These are phyloP conservation scores for Spheniscus humboldti DNA, from an alignment of 2,797 vertebrate genomes.

Conservation along the genomic window DNA sequence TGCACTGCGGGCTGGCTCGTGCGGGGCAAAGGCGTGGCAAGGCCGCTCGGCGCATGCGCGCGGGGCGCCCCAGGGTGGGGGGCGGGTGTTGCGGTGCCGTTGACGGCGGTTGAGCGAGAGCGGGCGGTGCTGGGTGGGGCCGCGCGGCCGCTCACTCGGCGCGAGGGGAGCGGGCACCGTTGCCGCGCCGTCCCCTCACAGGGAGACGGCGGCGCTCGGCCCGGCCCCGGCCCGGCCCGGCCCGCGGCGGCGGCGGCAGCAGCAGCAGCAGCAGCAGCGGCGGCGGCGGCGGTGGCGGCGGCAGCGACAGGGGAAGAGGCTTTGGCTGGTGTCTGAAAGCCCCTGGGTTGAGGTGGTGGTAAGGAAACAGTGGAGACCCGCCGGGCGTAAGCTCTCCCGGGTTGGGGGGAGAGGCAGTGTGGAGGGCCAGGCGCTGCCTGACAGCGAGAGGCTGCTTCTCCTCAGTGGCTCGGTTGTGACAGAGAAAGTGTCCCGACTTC, in stretches of 20 bases:
- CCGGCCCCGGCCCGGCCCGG: neutral
- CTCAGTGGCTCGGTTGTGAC: neutral
- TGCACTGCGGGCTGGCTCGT: neutral
- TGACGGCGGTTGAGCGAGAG: neutral
- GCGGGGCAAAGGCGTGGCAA: neutral
- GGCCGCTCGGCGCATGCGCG: neutral
- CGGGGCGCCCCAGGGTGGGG: neutral
- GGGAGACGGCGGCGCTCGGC: neutral
- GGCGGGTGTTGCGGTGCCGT: accelerated
- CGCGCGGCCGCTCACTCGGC: neutral
- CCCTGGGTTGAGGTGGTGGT: neutral
- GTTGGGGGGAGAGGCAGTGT: neutral
- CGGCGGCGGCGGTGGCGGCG: accelerated
- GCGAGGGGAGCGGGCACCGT: neutral
- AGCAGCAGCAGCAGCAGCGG: accelerated
- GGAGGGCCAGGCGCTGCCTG: neutral
- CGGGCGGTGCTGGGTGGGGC: neutral
- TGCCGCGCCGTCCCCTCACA: neutral
- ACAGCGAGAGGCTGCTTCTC: neutral
- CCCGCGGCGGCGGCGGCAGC: no score
- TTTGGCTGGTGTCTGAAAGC: neutral
- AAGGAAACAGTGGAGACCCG: neutral
- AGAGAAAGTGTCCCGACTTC: neutral
- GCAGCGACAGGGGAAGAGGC: neutral
- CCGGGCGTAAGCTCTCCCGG: neutral